Percentiles rank a stretch among this genome's conserved stretches.
Evolutionary conservation across 1,140 invertebrate genomes (phyloP).

Genomic region (Periplaneta americana): DNA sequence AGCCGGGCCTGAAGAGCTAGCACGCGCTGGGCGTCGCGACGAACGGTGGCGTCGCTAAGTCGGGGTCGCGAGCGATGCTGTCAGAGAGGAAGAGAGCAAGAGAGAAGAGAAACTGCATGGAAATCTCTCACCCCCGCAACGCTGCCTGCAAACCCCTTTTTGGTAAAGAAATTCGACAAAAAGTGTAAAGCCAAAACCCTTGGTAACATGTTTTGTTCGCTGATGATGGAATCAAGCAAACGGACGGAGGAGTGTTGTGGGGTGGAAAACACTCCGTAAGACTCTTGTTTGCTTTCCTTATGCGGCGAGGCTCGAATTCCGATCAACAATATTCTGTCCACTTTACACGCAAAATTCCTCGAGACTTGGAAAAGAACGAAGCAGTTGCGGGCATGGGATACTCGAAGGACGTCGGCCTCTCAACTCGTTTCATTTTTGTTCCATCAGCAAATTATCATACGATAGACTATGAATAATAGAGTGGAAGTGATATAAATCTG

Average conservation of each 20-base stretch:
- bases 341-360: too few relatives aligned
- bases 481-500: too few relatives aligned
- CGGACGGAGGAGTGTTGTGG: too few relatives aligned
- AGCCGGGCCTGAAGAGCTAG: background rate
- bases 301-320: background rate
- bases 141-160: background rate
- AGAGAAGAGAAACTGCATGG: background rate
- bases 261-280: background rate
- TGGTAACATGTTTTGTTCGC: background rate
- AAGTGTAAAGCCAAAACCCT: background rate
- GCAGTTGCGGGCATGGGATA: too few relatives aligned
- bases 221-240: background rate
- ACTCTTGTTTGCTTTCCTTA: background rate
- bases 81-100: background rate
- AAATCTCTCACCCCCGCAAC: background rate
- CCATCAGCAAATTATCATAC: too few relatives aligned
- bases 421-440: too few relatives aligned
- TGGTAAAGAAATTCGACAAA: background rate
- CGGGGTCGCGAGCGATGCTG: background rate
- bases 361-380: too few relatives aligned
- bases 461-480: too few relatives aligned
- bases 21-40: background rate
- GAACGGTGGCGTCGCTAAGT: background rate
- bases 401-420: too few relatives aligned
- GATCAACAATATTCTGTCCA: background rate